Evolutionary conservation across 2,113 vertebrate species (phyloP), one percentile per base, ranked within the genome.

Genomic region (Notarius quadriscutis): DNA sequence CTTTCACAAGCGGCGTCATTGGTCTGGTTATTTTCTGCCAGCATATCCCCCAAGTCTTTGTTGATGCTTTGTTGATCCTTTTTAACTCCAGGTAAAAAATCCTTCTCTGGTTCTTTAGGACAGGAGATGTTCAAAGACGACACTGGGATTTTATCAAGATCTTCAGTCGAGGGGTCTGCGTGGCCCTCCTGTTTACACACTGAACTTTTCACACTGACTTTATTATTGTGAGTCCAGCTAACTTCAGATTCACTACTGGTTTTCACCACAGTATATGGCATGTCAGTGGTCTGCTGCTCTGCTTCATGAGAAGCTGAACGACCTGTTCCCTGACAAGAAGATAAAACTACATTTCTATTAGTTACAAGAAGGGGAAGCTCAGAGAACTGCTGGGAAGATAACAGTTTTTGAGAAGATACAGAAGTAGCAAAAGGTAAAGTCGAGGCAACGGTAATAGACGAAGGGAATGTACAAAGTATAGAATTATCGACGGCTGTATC

Each of bases 11-110:
- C 92, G 6, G 69, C 75, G 67, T 90, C 91, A 51, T 79, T 88
- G 65, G 88, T 89, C 85, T 75, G 87, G 60, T 86, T 91, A 60
- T 91, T 92, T 60, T 91, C 90, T 62, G 92, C 1, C 0, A 81
- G 88, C 83, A 89, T 81, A 58, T 92, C 88, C 87, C 88, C 91
- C 58, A 93, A 93, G 63, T 90, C 86, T 3, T 93, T 89, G 20
- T 71, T 53, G 30, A 85, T 90, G 27, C 41, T 41, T 41, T 41
- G 41, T 41, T 41, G 41, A 58, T 88, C 62, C 50, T 83, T 93
- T 87, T 88, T 86, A 62, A 69, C 30, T 71, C 48, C 22, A 14
- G 62, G 20, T 41, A 63, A 30, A 86, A 63, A 34, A 48, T 83
- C 71, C 53, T 57, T 85, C 2, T 77, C 77, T 41, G 71, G 60